phyloP scores from a whole-genome alignment of 1,140 invertebrate genomes.

The Aporrectodea caliginosa region DNA sequence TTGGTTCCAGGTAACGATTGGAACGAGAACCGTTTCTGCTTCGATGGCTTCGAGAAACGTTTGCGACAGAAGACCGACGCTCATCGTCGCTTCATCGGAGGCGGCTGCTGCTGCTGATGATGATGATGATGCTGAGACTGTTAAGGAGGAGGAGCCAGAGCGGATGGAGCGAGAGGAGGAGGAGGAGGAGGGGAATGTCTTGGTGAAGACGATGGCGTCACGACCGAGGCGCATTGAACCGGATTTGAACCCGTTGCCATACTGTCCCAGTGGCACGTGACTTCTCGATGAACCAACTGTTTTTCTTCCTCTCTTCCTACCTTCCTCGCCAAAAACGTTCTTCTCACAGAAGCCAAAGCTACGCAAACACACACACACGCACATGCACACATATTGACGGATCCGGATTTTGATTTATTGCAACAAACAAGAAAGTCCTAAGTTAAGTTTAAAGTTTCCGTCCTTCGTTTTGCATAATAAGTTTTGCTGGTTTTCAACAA shows the following conservation, averaged over 20 bases:
- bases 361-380: too few relatives aligned
- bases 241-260: constrained; percentile 54
- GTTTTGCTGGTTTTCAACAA: too few relatives aligned
- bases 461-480: too few relatives aligned
- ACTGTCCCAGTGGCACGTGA: constrained; percentile 48
- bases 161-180: neutral
- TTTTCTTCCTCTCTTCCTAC: neutral
- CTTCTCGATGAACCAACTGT: neutral
- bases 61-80: constrained; percentile 50
- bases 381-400: too few relatives aligned
- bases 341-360: constrained; percentile 54
- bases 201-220: constrained; percentile 50
- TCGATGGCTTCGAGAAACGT: constrained; percentile 44
- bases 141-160: too few relatives aligned
- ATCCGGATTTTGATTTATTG: too few relatives aligned
- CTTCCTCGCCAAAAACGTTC: constrained; percentile 32
- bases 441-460: too few relatives aligned
- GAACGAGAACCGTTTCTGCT: constrained; percentile 47
- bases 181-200: constrained; percentile 8
- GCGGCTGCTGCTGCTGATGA: neutral
- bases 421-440: too few relatives aligned
- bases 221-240: constrained; percentile 49
- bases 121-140: too few relatives aligned
- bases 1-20: constrained; percentile 46
- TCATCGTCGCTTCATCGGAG: constrained; percentile 34